Evolutionary conservation across 2,888 invertebrate genomes (phyloP).

Genomic region (Drosophila mulleri): DNA sequence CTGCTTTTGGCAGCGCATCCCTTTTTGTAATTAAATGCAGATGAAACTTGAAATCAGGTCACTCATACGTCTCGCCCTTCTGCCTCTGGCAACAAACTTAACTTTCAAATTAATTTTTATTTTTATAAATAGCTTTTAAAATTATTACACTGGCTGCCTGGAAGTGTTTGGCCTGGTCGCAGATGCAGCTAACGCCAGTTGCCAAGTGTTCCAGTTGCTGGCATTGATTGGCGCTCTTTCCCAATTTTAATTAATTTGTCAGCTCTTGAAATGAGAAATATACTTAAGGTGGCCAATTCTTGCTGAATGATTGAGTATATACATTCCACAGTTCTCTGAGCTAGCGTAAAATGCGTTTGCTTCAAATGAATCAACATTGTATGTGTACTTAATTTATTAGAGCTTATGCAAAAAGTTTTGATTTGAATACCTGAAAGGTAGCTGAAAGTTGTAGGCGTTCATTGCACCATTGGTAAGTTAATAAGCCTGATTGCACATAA

Average conservation of each 20-base stretch:
- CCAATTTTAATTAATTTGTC: constrained; percentile 66
- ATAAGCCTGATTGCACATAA: neutral
- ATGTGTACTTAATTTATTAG: neutral
- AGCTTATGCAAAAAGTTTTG: constrained; percentile 29
- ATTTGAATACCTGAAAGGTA: constrained; percentile 33
- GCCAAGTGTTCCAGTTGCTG: constrained; percentile 43
- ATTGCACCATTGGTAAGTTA: neutral
- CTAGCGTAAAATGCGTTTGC: too few species aligned
- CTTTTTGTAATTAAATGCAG: constrained; percentile 75
- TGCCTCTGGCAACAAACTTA: constrained; percentile 43
- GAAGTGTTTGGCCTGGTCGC: constrained; percentile 47
- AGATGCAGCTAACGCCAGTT: constrained; percentile 61
- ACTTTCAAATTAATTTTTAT: constrained; percentile 71
- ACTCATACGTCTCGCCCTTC: constrained; percentile 54
- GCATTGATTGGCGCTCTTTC: constrained; percentile 45
- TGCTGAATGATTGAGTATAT: constrained; percentile 3
- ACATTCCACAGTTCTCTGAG: too few species aligned
- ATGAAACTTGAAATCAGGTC: constrained; percentile 69
- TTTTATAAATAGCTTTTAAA: constrained; percentile 65
- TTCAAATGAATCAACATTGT: too few species aligned
- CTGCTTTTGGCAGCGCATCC: constrained; percentile 47
- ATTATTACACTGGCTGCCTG: constrained; percentile 43
- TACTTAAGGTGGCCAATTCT: constrained; percentile 23
- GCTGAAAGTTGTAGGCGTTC: constrained; percentile 5
- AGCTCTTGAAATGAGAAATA: constrained; percentile 11